A percentile compares a stretch with the other conserved stretches of the same genome.
phyloP scores from a whole-genome alignment of 2,797 vertebrate genomes.

The Spinibarbus caldwelli region DNA sequence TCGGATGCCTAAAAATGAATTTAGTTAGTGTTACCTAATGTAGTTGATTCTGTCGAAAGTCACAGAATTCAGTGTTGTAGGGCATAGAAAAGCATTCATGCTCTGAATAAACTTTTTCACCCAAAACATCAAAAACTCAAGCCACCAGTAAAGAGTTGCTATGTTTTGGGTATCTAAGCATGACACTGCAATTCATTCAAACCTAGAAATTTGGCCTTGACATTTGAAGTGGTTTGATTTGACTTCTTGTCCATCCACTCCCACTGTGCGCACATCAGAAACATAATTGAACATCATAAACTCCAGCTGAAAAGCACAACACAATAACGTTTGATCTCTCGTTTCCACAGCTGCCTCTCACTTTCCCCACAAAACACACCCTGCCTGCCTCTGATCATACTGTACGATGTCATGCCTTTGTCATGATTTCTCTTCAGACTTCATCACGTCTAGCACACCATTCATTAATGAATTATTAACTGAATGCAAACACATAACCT shows the following conservation, averaged over 20 bases:
- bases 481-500: not conserved
- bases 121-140: too few species aligned
- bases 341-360: not conserved
- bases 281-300: not conserved
- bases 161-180: not conserved
- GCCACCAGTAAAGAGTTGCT: not conserved
- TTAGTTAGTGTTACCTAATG: too few species aligned
- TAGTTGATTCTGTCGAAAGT: too few species aligned
- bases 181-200: not conserved
- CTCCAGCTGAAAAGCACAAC: not conserved
- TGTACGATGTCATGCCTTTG: not conserved
- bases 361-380: not conserved
- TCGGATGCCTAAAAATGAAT: too few species aligned
- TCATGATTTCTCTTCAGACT: not conserved
- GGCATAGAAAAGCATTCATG: not conserved
- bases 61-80: too few species aligned
- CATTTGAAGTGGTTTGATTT: not conserved
- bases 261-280: not conserved
- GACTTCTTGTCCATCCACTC: not conserved
- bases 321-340: not conserved
- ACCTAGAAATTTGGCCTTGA: not conserved
- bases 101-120: not conserved
- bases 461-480: constrained; percentile 19
- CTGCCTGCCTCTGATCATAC: not conserved
- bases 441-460: not conserved